Conservation (phyloP, 2,113 vertebrate species). For the Tetrao urogallus region DNA sequence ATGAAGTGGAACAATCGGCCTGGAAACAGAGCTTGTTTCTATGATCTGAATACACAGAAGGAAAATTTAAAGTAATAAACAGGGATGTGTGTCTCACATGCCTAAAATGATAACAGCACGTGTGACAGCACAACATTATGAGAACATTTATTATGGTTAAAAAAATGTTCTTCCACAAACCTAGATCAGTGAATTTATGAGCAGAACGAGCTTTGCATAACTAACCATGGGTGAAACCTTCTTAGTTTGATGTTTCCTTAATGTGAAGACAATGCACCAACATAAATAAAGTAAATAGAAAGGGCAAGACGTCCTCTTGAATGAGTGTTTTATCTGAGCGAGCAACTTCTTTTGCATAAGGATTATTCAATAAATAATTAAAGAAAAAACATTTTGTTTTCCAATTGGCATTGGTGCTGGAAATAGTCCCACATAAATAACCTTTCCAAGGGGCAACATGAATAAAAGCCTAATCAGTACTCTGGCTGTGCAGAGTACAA, state of each 20-base stretch:
- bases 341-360: conserved; percentile 12
- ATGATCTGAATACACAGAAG: neutral
- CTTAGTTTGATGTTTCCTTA: neutral
- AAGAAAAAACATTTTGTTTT: conserved; percentile 22
- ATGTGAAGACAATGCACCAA: neutral
- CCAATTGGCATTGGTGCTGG: conserved; percentile 11
- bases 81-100: neutral
- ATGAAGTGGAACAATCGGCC: neutral
- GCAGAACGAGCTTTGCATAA: neutral
- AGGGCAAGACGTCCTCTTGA: neutral
- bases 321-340: neutral
- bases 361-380: conserved; percentile 56
- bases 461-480: conserved; percentile 29
- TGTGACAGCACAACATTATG: neutral
- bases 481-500: conserved; percentile 23
- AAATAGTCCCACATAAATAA: conserved; percentile 27
- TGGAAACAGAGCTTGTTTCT: neutral
- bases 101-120: neutral
- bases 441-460: conserved; percentile 12
- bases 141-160: neutral
- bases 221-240: neutral
- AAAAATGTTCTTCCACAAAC: neutral
- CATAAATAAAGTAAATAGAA: neutral
- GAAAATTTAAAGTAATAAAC: neutral
- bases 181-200: neutral